phyloP scores from a whole-genome alignment of 1,140 invertebrate genomes.

The Temnothorax longispinosus region DNA sequence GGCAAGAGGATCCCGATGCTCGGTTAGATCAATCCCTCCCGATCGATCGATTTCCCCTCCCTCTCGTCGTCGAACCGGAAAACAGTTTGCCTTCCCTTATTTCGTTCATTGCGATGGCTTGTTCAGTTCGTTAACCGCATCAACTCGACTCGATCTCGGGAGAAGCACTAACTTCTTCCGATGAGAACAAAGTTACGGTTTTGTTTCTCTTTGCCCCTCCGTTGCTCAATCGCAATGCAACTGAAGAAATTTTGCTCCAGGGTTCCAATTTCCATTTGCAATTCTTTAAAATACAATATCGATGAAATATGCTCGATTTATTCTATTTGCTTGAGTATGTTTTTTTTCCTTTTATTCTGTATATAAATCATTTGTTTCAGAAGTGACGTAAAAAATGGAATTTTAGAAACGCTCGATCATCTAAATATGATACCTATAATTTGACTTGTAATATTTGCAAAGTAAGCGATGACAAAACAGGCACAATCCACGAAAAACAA shows the following conservation, averaged over 20 bases:
- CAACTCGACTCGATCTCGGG: conserved; percentile 53
- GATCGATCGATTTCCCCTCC: neutral
- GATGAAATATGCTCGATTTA: conserved; percentile 36
- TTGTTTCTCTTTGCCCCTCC: conserved; percentile 38
- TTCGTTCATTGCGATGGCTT: conserved; percentile 52
- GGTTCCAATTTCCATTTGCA: conserved; percentile 29
- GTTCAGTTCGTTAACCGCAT: conserved; percentile 65
- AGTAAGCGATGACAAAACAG: neutral
- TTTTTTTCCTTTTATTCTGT: neutral
- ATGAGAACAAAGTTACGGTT: conserved; percentile 66
- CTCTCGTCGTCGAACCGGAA: conserved; percentile 16
- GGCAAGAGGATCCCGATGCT: neutral
- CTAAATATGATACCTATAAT: neutral
- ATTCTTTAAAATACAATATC: conserved; percentile 35
- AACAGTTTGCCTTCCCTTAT: conserved; percentile 54
- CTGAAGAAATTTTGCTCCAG: conserved; percentile 29
- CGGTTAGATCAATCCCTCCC: conserved; percentile 29
- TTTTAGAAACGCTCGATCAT: neutral
- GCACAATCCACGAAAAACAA: neutral
- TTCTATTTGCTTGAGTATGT: neutral
- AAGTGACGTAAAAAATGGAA: neutral
- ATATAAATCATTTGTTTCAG: neutral
- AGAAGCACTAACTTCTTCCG: conserved; percentile 63
- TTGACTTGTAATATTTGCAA: neutral
- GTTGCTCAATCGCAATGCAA: conserved; percentile 40